Conservation (phyloP, 2,797 vertebrate species). For the Mormyrops attenuatus region DNA sequence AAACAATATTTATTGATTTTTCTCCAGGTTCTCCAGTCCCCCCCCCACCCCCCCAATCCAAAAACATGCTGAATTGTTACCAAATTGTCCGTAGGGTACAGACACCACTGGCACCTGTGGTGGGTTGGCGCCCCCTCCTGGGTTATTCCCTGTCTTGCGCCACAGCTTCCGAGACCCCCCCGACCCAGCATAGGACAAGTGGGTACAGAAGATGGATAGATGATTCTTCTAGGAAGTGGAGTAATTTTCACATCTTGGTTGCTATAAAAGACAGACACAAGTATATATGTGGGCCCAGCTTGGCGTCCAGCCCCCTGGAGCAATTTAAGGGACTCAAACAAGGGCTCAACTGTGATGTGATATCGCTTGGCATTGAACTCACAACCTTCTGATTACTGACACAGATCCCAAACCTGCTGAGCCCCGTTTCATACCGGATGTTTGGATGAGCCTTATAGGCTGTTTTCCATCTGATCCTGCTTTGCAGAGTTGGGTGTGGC, state of each 20-base stretch:
- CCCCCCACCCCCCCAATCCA: too few relatives aligned
- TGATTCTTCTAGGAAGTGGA: not conserved
- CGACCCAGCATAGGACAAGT: not conserved
- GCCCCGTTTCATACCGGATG: not conserved
- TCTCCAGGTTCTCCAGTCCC: too few relatives aligned
- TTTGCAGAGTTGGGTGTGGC: constrained; percentile 82
- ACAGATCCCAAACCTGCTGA: not conserved
- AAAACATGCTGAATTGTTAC: too few relatives aligned
- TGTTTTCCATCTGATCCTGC: not conserved
- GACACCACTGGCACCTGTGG: not conserved
- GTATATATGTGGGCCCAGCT: not conserved
- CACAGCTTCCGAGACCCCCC: not conserved
- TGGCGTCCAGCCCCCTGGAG: not conserved
- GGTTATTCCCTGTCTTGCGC: not conserved
- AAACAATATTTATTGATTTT: too few relatives aligned
- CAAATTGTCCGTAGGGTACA: not conserved
- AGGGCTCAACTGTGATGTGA: not conserved
- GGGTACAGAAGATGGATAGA: not conserved
- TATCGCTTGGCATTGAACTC: not conserved
- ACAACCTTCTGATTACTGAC: not conserved
- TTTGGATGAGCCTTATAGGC: not conserved
- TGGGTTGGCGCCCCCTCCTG: not conserved
- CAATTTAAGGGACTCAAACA: not conserved
- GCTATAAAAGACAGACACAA: not conserved
- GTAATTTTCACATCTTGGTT: not conserved